Evolutionary conservation across 1,140 invertebrate genomes (phyloP).

Genomic region (Drosophila pseudoobscura): DNA sequence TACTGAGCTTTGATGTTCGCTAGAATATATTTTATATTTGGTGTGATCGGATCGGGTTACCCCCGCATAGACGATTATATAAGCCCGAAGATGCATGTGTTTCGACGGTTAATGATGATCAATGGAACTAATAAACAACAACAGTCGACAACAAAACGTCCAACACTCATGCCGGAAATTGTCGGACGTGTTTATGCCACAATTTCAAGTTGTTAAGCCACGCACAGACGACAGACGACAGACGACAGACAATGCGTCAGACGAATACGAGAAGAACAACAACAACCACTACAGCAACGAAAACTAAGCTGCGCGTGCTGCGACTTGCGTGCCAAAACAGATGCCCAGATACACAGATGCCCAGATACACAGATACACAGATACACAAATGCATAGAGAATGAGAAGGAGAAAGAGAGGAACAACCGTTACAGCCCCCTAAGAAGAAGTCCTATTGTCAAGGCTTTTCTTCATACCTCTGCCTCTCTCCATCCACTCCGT

Average conservation of each 20-base stretch:
- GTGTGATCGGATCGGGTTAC: slow-evolving; percentile 4
- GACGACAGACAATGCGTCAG: slow-evolving; percentile 56
- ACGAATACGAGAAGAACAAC: slow-evolving; percentile 24
- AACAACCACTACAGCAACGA: neutral
- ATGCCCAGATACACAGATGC: slow-evolving; percentile 35
- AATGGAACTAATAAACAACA: slow-evolving; percentile 72
- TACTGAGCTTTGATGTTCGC: too few species aligned
- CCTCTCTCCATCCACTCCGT: too few species aligned
- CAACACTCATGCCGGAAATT: slow-evolving; percentile 79
- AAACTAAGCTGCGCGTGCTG: slow-evolving; percentile 26
- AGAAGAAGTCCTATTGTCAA: slow-evolving; percentile 7
- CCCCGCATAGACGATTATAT: neutral
- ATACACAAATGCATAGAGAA: neutral
- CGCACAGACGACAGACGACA: slow-evolving; percentile 58
- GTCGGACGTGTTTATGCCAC: slow-evolving; percentile 80
- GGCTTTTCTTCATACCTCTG: too few species aligned
- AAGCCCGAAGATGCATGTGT: slow-evolving; percentile 18
- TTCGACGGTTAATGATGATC: slow-evolving; percentile 71
- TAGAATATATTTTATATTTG: neutral
- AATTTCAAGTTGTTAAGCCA: slow-evolving; percentile 81
- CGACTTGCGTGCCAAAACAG: slow-evolving; percentile 76
- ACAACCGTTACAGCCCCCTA: slow-evolving; percentile 24
- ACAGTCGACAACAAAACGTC: slow-evolving; percentile 56
- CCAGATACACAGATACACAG: slow-evolving; percentile 21
- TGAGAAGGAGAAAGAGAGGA: slow-evolving; percentile 3